Conservation (phyloP, 2,113 vertebrate genomes). For the Tychaedon coryphoeus region DNA sequence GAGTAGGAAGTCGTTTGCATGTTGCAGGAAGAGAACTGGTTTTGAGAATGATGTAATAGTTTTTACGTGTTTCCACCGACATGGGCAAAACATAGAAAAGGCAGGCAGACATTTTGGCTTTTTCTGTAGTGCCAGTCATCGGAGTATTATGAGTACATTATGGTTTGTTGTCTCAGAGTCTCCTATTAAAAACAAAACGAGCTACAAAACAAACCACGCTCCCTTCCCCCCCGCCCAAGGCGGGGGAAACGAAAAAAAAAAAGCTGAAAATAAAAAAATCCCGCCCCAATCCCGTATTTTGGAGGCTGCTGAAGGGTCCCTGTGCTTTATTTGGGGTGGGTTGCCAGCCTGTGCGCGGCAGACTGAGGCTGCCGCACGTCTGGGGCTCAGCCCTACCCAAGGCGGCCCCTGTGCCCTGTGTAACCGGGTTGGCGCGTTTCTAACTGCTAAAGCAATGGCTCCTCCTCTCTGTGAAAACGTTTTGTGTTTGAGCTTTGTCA, state of each 20-base stretch:
- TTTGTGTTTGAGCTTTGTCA: background rate
- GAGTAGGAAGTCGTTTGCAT: rapidly evolving
- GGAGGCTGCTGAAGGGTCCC: background rate
- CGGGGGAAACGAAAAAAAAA: too few species aligned
- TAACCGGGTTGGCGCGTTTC: background rate
- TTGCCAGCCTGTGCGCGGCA: rapidly evolving
- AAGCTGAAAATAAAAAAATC: background rate
- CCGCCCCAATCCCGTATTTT: rapidly evolving
- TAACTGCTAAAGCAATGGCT: rapidly evolving
- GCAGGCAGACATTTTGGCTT: background rate
- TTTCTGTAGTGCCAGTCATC: background rate
- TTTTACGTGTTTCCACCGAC: background rate
- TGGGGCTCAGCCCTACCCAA: too few species aligned
- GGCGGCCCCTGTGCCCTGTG: too few species aligned
- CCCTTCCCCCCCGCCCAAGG: too few species aligned
- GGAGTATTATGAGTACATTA: background rate
- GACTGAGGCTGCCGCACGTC: background rate
- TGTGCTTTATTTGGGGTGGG: too few species aligned
- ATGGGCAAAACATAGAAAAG: rapidly evolving
- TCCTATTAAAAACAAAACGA: background rate
- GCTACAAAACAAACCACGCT: background rate
- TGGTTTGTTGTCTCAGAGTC: background rate
- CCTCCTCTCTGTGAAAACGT: background rate
- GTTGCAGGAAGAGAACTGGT: background rate
- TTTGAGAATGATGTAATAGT: background rate